Percentiles rank a stretch among this genome's conserved stretches.
These are phyloP conservation scores for Eumacrocentrus americanus DNA, from an alignment of 2,888 invertebrate species.

Conservation along the genomic window DNA sequence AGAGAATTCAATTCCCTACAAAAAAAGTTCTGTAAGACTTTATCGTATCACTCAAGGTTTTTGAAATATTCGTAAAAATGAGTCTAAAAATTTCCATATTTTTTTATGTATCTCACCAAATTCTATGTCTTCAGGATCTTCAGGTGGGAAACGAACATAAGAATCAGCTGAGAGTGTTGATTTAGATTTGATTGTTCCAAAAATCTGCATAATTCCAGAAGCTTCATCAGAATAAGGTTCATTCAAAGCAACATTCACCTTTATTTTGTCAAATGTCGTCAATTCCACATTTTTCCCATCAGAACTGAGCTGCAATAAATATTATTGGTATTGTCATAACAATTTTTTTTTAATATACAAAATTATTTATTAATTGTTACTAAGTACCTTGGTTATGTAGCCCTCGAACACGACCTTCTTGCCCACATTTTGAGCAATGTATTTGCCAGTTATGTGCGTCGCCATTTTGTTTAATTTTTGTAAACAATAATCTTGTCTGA, in stretches of 20 bases:
- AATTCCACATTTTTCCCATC: conserved; percentile 49
- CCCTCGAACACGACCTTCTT: conserved; percentile 50
- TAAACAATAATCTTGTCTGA: too few relatives aligned
- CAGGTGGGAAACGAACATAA: conserved; percentile 43
- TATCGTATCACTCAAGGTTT: too few relatives aligned
- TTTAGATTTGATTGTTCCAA: conserved; percentile 49
- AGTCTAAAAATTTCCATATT: too few relatives aligned
- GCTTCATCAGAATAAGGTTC: conserved; percentile 43
- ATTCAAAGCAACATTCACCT: conserved; percentile 48
- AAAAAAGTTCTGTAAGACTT: too few relatives aligned
- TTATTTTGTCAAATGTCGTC: conserved; percentile 48
- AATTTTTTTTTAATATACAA: neutral
- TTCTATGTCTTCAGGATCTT: conserved; percentile 33
- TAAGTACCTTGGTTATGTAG: conserved; percentile 47
- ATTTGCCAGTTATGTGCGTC: conserved; percentile 46
- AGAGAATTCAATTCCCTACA: too few relatives aligned
- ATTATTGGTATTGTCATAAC: neutral
- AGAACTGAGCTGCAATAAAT: conserved; percentile 42
- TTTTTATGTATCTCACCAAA: conserved; percentile 55
- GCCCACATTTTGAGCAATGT: conserved; percentile 45
- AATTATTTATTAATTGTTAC: conserved; percentile 4
- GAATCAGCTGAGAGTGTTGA: conserved; percentile 46
- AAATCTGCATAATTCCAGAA: conserved; percentile 50
- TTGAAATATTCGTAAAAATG: too few relatives aligned
- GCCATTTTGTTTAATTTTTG: conserved; percentile 22